These are phyloP conservation scores for Pterophyllum scalare DNA, from an alignment of 2,113 vertebrate genomes.

Conservation along the genomic window DNA sequence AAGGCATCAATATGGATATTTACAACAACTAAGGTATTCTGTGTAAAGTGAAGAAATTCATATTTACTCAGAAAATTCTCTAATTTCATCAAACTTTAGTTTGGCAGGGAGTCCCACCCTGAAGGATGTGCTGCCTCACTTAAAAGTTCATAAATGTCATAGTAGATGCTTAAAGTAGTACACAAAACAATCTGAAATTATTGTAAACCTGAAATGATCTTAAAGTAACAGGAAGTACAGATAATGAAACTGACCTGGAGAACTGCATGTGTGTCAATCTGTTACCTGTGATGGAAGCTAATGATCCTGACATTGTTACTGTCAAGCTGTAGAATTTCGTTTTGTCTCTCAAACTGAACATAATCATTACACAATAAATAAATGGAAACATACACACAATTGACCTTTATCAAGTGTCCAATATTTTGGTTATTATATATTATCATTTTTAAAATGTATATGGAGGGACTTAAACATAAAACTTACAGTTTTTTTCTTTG, in stretches of 20 bases:
- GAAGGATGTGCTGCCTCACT: neutral
- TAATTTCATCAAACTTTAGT: neutral
- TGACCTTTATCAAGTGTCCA: neutral
- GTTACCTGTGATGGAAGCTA: neutral
- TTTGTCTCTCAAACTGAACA: neutral
- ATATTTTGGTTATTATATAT: neutral
- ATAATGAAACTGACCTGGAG: neutral
- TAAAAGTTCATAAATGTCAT: neutral
- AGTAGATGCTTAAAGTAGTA: neutral
- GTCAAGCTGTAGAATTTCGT: neutral
- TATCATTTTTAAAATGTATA: neutral
- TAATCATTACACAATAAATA: neutral
- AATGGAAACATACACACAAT: neutral
- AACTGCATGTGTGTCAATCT: neutral
- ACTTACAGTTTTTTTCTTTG: slow-evolving; percentile 66
- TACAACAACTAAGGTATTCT: neutral
- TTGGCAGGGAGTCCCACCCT: neutral
- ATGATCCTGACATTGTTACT: neutral
- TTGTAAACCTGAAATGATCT: neutral
- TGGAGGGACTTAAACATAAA: slow-evolving; percentile 15
- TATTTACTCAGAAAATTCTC: neutral
- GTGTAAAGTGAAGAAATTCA: neutral
- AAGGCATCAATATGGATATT: no score
- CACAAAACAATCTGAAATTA: neutral
- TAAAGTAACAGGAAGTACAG: neutral